Evolutionary conservation across 2,888 invertebrate species (phyloP), one percentile per base, ranked within the genome.

Genomic region (Sabatieria punctata): DNA sequence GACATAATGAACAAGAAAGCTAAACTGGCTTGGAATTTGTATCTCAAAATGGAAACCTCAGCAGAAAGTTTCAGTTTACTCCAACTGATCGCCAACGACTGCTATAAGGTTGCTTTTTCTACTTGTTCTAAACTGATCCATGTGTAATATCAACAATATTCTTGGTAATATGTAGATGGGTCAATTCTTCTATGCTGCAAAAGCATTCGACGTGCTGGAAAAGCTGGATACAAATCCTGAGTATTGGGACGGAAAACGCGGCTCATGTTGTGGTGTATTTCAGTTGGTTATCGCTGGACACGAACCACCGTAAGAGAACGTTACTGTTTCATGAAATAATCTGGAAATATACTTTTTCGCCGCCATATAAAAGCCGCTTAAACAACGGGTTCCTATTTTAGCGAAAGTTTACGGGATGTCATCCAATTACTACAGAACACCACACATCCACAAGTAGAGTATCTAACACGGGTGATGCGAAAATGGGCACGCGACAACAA

Each of bases 201-300:
- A 88, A 64, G 89, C 93, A 0, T 97, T 95, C 66, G 91, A 97
- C 65, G 83, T 88, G 76, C 72, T 97, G 1, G 91, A 93, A 64
- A 78, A 84, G 57, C 73, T 89, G 56, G 93, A 95, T 67, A 85
- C 89, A 0, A 88, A 84, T 57, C 89, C 91, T 0, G 93, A 95
- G 65, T 84, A 89, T 73, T 95, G 91, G 93, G 93, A 91, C 68
- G 93, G 91, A 0, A 84, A 93, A 62, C 76, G 91, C 13, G 93
- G 93, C 0, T 89, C 93, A 1, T 85, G 89, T 60, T 84, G 86
- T 45, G 95, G 91, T 1, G 82, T 85, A 24, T 82, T 93, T 54
- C 91, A 86, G 67, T 78, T 81, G 40, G 78, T 86, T 35, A 78
- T 82, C 4, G 81, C 82, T 1, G 77, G 78, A 11, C 75, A 75